Base-by-base conservation (phyloP, 2,113 vertebrate genomes). In the Strix aluco region DNA sequence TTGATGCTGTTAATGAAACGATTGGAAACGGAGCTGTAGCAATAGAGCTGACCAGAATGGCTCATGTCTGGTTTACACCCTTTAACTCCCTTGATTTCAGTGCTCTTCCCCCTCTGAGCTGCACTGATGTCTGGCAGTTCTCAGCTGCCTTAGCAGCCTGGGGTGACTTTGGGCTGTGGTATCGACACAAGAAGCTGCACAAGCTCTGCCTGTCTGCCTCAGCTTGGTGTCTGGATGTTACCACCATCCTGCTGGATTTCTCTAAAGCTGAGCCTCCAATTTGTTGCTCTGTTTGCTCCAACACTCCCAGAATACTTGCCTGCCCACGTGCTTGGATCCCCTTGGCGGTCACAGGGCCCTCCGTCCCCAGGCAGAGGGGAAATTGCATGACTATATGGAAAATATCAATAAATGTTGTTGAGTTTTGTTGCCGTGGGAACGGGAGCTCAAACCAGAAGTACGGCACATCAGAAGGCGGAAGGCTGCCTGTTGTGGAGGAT, bases 351-450 rank as follows among this genome's bases (percentile, higher is more conserved):
- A 89, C 40, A 19, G 75, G 71, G 74, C 51, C 80, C 77, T 92
- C 51, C 17, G 6, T 91, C 78, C 74, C 42, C 5, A 7, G 82
- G 71, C 78, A 89, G 62, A 90, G 34, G 80, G 95, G 83, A 96
- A 97, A 91, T 44, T 81, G 78, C 86, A 92, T 86, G 91, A 96
- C 92, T 1, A 2, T 71, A 90, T 91, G 94, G 95, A 97, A 97
- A 97, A 92, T 94, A 63, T 84, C 46, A 30, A 70, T 75, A 87
- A 74, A 74, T 81, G 88, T 71, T 95, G 91, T 92, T 84, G 78
- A 75, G 73, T 83, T 95, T 93, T 89, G 95, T 97, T 97, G 91
- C 97, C 63, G 0, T 34, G 88, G 97, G 42, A 96, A 96, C 49
- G 0, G 67, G 69, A 90, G 61, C 72, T 81, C 21, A 8, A 29